A percentile compares a stretch with the other conserved stretches of the same genome.
Conservation (phyloP, 1,140 invertebrate species). For the Eriosoma lanigerum region DNA sequence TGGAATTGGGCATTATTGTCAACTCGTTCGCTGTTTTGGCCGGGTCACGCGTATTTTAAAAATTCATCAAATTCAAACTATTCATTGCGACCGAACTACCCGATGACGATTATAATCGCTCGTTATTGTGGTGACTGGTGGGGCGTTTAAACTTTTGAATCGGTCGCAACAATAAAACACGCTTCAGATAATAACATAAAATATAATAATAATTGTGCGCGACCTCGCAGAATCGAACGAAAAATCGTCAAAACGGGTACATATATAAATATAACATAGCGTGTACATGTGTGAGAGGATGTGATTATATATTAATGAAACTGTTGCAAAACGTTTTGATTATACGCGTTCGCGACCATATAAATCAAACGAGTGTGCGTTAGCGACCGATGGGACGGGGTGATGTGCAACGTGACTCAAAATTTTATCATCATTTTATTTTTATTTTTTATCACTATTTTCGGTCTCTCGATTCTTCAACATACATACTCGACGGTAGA, state of each 20-base stretch:
- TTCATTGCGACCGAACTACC: no score
- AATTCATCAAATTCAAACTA: no score
- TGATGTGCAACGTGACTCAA: neutral
- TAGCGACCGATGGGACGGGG: neutral
- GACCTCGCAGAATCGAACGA: slow-evolving; percentile 30
- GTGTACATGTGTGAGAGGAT: neutral
- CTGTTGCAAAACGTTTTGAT: slow-evolving; percentile 9
- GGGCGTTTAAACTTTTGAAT: neutral
- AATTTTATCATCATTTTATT: no score
- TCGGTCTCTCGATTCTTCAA: slow-evolving; percentile 6
- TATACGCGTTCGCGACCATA: neutral
- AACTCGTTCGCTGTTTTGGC: no score
- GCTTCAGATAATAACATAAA: slow-evolving; percentile 5
- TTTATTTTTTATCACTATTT: slow-evolving; percentile 7
- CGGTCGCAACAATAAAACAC: slow-evolving; percentile 5
- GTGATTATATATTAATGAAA: slow-evolving; percentile 37
- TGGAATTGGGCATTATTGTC: no score
- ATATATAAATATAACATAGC: neutral
- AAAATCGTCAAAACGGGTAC: slow-evolving; percentile 7
- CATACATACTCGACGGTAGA: neutral
- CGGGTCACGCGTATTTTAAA: no score
- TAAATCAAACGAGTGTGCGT: neutral
- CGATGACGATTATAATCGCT: neutral
- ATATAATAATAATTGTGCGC: neutral
- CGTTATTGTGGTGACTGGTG: no score